These are phyloP conservation scores for Crenuchus spilurus DNA, from an alignment of 2,797 vertebrate genomes.

Conservation along the genomic window DNA sequence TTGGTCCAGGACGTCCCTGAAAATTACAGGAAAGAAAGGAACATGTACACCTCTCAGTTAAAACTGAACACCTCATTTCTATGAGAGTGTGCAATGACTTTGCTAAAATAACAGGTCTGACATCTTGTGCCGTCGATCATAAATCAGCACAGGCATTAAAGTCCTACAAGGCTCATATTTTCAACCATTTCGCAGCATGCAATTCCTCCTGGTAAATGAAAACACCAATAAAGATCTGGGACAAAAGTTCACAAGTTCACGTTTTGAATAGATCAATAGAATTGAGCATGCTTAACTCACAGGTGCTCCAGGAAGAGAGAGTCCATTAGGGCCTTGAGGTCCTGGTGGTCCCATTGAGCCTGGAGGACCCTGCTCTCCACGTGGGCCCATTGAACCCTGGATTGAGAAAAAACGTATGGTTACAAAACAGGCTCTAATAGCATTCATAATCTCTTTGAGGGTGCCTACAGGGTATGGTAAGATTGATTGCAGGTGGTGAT, in stretches of 20 bases:
- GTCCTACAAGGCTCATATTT: background rate
- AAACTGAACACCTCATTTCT: background rate
- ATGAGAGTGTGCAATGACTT: slow-evolving; percentile 6
- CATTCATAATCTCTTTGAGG: slow-evolving; percentile 4
- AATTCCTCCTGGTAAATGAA: slow-evolving; percentile 12
- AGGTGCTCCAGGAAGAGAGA: slow-evolving; percentile 95
- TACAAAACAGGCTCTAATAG: background rate
- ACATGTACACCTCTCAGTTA: background rate
- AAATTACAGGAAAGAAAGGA: slow-evolving; percentile 42
- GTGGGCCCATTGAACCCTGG: slow-evolving; percentile 88
- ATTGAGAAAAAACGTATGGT: slow-evolving; percentile 38
- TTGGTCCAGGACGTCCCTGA: slow-evolving; percentile 94
- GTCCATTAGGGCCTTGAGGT: slow-evolving; percentile 93
- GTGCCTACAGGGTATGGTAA: background rate
- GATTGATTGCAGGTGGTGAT: background rate
- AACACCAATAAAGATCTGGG: slow-evolving; percentile 4
- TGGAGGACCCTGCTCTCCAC: slow-evolving; percentile 86
- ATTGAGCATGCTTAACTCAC: slow-evolving; percentile 75
- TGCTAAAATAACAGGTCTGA: slow-evolving; percentile 27
- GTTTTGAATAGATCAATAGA: background rate
- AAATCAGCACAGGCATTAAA: slow-evolving; percentile 20
- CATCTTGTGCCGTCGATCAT: slow-evolving; percentile 24
- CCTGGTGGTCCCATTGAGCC: slow-evolving; percentile 94
- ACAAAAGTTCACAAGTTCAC: slow-evolving; percentile 7
- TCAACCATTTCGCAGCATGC: slow-evolving; percentile 23